phyloP scores from a whole-genome alignment of 2,113 vertebrate genomes.

The Leptosomus discolor region DNA sequence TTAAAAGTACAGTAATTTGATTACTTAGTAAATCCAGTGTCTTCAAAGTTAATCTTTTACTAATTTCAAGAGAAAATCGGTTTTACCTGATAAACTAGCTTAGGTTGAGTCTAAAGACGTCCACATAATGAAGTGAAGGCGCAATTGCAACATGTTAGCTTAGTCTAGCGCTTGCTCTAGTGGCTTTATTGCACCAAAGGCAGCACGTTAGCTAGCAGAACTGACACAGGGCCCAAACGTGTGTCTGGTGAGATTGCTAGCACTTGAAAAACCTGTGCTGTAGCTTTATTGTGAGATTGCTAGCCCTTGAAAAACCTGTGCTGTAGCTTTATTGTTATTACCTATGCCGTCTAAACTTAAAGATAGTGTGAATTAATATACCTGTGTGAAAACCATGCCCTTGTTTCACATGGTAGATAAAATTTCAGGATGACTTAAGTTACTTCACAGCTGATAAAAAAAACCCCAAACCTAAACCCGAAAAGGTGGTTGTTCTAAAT shows the following conservation, averaged over 20 bases:
- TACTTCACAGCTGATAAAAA: not conserved
- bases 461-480: too few species aligned
- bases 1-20: not conserved
- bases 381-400: not conserved
- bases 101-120: not conserved
- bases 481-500: not conserved
- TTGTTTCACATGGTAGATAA: rapidly evolving
- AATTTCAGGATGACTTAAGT: not conserved
- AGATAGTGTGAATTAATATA: not conserved
- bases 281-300: not conserved
- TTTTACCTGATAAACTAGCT: not conserved
- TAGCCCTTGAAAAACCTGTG: not conserved
- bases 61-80: not conserved
- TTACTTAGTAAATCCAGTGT: not conserved
- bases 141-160: not conserved
- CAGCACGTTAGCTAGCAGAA: not conserved
- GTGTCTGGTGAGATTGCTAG: not conserved
- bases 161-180: not conserved
- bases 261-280: not conserved
- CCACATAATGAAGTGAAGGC: not conserved
- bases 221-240: not conserved
- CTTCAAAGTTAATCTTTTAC: not conserved
- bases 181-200: not conserved
- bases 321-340: not conserved
- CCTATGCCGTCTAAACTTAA: not conserved